Evolutionary conservation across 1,140 invertebrate genomes (phyloP), one percentile per base, ranked within the genome.

Genomic region (Ostrea denselamellosa): DNA sequence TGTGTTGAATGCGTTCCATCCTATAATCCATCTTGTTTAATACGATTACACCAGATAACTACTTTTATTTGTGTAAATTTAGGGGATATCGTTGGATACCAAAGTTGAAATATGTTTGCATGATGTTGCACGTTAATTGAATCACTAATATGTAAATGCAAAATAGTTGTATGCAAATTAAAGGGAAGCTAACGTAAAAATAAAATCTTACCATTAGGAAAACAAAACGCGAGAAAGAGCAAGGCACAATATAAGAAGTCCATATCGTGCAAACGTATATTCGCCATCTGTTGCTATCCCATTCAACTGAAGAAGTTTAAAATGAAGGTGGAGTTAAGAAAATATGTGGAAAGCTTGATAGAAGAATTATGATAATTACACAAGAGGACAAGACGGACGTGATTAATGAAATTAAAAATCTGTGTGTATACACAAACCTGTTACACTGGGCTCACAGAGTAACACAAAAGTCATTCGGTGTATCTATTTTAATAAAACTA

Each of bases 321-420:
- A 62, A 19, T 62, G 17, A 7, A 62, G 56, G 56, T 62, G 56
- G 56, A 62, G 56, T 19, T 7, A 62, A n/a, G n/a, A 62, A 62
- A 58, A 62, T 19, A 62, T 62, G 12, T 17, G 56, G 56, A 62
- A 62, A 62, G 56, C 17, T 17, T n/a, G 56, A 62, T 62, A 62
- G 56, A 62, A 19, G 56, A 62, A 62, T 62, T 62, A 62, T 62
- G 17, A 62, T 62, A 62, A 62, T 62, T 62, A 62, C 17, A 62
- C 56, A 62, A 19, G 56, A 14, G n/a, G 56, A 62, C 56, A 62
- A 62, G 56, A 62, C 56, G 56, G 56, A 62, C 56, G 19, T 62
- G 56, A 62, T 62, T 62, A 62, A 62, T 62, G 56, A 62, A 62
- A 62, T 62, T 62, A 19, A 19, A 7, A 19, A 62, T 62, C 56